phyloP scores from a whole-genome alignment of 2,797 vertebrate species.

The Chaetophractus vellerosus region DNA sequence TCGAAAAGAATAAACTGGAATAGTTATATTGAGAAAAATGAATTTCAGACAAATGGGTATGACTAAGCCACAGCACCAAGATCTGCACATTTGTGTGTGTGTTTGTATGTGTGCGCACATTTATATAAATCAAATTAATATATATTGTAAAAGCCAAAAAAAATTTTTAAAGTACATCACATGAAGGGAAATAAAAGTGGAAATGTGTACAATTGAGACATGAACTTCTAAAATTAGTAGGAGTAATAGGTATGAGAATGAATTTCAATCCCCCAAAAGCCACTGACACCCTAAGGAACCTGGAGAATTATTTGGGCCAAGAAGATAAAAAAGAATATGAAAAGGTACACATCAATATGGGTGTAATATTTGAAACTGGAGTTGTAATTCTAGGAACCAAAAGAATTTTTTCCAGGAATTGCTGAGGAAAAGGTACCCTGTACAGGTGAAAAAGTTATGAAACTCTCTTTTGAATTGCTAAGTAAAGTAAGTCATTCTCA shows the following conservation, averaged over 20 bases:
- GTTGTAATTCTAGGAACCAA: conserved; percentile 26
- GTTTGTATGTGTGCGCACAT: neutral
- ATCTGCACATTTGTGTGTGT: neutral
- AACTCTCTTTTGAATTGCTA: conserved; percentile 60
- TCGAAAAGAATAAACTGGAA: conserved; percentile 25
- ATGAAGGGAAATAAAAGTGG: conserved; percentile 47
- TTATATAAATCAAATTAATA: neutral
- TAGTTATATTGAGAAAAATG: conserved; percentile 17
- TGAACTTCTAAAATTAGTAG: conserved; percentile 23
- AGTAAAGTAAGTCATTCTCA: conserved; percentile 58
- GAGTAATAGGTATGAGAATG: neutral
- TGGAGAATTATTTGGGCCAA: neutral
- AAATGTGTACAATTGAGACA: conserved; percentile 23
- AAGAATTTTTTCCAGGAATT: conserved; percentile 60
- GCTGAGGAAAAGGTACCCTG: conserved; percentile 39
- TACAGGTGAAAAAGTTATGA: conserved; percentile 36
- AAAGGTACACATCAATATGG: neutral
- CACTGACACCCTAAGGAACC: neutral
- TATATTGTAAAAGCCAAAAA: neutral
- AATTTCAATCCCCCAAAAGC: neutral
- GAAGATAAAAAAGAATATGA: neutral
- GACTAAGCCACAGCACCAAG: conserved; percentile 35
- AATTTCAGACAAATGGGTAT: neutral
- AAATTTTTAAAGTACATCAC: neutral
- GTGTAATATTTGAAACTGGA: neutral